Evolutionary conservation across 2,797 vertebrate species (phyloP).

Genomic region (Pyrocephalus nanus): DNA sequence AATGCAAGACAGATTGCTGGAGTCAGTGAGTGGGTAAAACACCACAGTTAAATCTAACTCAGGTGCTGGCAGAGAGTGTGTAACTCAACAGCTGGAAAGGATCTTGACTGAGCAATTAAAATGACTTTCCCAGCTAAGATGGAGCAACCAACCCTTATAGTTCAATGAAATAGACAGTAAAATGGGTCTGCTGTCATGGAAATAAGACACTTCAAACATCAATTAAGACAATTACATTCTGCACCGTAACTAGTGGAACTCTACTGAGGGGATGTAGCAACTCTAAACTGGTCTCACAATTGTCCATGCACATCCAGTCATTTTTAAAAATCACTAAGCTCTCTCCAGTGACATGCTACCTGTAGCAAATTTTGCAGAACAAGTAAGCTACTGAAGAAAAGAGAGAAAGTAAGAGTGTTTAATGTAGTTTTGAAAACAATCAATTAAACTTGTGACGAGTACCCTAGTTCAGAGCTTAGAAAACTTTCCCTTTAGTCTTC

Average conservation of each 20-base stretch:
- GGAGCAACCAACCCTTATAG: background rate
- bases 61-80: background rate
- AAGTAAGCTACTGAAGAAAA: background rate
- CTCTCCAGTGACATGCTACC: background rate
- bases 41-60: background rate
- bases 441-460: background rate
- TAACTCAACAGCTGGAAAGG: background rate
- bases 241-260: background rate
- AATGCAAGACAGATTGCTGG: background rate
- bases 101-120: background rate
- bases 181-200: background rate
- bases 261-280: background rate
- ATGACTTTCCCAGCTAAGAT: background rate
- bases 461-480: background rate
- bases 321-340: background rate
- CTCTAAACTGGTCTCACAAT: background rate
- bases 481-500: background rate
- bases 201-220: background rate
- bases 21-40: background rate
- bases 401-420: background rate
- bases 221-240: background rate
- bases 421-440: background rate
- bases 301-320: background rate
- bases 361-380: background rate
- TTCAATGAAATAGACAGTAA: background rate